phyloP scores from a whole-genome alignment of 2,888 invertebrate genomes.

The Nomada fabriciana region DNA sequence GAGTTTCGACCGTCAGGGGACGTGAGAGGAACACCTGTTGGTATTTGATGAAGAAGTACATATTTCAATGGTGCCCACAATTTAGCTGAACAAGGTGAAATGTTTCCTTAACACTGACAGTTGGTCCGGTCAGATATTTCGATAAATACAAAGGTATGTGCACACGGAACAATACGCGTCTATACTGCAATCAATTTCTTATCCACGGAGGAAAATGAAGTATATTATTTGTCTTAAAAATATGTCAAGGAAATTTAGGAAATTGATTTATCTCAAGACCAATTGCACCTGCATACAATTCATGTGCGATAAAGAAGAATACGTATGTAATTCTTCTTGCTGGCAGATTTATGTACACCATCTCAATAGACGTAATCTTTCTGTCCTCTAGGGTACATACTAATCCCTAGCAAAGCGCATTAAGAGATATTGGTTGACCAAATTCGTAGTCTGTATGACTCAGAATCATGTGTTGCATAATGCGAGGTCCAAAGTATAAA shows the following conservation, averaged over 20 bases:
- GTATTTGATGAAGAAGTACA: neutral
- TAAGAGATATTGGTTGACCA: neutral
- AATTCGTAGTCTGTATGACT: neutral
- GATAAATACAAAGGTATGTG: no score
- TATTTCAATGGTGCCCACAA: neutral
- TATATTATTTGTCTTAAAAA: no score
- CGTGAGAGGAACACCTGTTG: slow-evolving; percentile 3
- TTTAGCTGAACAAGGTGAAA: neutral
- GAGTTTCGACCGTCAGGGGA: slow-evolving; percentile 41
- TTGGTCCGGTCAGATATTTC: no score
- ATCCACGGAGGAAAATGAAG: no score
- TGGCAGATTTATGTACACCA: neutral
- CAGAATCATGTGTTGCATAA: slow-evolving; percentile 4
- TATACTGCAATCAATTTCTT: neutral
- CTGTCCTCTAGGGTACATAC: neutral
- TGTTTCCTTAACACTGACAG: neutral
- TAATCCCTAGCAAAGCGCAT: slow-evolving; percentile 7
- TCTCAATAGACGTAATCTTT: neutral
- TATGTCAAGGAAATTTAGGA: no score
- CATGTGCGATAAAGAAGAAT: neutral
- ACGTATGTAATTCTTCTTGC: neutral
- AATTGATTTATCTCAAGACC: no score
- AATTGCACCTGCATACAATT: no score
- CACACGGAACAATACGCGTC: no score
- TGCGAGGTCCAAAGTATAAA: neutral